phyloP scores from a whole-genome alignment of 2,797 vertebrate genomes.

The Limnodromus scolopaceus region DNA sequence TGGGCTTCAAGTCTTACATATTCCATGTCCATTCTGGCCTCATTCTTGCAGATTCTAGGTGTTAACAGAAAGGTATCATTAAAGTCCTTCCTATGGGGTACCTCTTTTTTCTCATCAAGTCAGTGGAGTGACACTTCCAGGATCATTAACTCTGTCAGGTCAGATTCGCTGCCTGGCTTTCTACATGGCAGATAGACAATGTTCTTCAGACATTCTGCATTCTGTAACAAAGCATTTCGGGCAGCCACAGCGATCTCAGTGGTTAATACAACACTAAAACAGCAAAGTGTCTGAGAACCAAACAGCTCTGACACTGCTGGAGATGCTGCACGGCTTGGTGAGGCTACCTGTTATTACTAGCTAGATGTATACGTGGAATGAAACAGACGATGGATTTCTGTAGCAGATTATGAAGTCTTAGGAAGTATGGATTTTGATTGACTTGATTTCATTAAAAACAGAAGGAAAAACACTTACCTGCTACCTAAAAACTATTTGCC shows the following conservation, averaged over 20 bases:
- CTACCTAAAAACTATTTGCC: constrained; percentile 28
- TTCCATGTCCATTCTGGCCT: not conserved
- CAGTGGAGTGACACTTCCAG: not conserved
- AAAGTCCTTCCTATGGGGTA: not conserved
- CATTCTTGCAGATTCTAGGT: not conserved
- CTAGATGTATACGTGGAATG: not conserved
- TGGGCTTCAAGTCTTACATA: not conserved
- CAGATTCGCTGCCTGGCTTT: not conserved
- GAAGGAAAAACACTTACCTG: not conserved
- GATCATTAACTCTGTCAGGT: not conserved
- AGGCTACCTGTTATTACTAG: not conserved
- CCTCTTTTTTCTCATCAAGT: not conserved
- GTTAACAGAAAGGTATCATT: not conserved
- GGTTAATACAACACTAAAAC: not conserved
- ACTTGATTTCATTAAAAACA: not conserved
- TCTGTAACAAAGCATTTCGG: not conserved
- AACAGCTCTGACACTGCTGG: not conserved
- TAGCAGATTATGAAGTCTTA: not conserved
- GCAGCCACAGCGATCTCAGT: not conserved
- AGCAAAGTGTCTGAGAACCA: not conserved
- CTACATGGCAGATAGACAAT: not conserved
- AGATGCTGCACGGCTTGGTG: not conserved
- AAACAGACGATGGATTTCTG: constrained; percentile 3
- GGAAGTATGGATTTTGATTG: not conserved
- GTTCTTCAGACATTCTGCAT: not conserved